Conservation (phyloP, 2,113 vertebrate species). For the Antennarius striatus region DNA sequence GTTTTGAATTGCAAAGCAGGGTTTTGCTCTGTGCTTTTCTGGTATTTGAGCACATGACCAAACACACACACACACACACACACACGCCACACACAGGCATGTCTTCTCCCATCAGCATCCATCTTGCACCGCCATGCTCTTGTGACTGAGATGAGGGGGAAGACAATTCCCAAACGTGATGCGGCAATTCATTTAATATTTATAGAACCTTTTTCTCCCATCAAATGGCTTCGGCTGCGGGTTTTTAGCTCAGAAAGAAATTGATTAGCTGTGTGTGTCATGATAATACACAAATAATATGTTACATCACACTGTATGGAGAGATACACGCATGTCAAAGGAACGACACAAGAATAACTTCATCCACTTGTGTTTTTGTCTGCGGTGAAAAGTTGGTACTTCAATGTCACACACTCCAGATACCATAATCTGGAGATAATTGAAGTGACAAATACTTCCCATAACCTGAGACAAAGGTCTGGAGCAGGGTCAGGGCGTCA, state of each 20-base stretch:
- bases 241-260: neutral
- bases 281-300: too few species aligned
- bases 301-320: too few species aligned
- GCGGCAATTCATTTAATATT: slow-evolving; percentile 33
- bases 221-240: slow-evolving; percentile 17
- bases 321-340: too few species aligned
- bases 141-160: slow-evolving; percentile 28
- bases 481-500: too few species aligned
- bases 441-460: too few species aligned
- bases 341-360: too few species aligned
- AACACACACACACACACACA: too few species aligned
- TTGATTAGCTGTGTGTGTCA: neutral
- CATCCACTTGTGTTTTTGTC: too few species aligned
- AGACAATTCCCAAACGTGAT: slow-evolving; percentile 23
- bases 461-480: too few species aligned
- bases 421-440: too few species aligned
- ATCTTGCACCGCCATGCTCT: neutral
- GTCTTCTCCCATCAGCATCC: slow-evolving; percentile 32
- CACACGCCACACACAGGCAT: slow-evolving; percentile 42
- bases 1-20: slow-evolving; percentile 62
- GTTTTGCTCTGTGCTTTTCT: slow-evolving; percentile 40
- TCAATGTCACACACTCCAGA: too few species aligned
- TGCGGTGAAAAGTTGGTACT: too few species aligned
- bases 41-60: slow-evolving; percentile 49
- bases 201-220: slow-evolving; percentile 18